A percentile compares a stretch with the other conserved stretches of the same genome.
Evolutionary conservation across 2,797 vertebrate genomes (phyloP).

Genomic region (Catharus ustulatus): DNA sequence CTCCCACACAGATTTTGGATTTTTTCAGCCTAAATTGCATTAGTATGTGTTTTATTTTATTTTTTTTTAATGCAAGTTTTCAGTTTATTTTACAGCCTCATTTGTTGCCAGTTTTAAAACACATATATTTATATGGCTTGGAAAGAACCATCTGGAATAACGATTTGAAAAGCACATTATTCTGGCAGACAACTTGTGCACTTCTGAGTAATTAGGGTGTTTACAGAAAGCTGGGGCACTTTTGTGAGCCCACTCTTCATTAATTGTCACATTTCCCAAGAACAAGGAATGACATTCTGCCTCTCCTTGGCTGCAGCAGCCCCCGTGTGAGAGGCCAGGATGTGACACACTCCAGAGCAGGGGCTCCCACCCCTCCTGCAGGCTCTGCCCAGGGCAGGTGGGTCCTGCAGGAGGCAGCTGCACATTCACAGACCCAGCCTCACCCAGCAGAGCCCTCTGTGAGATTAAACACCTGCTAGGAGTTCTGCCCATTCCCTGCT

Average conservation of each 20-base stretch:
- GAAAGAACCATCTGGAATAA: constrained; percentile 40
- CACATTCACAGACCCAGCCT: neutral
- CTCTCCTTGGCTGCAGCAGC: neutral
- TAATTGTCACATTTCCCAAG: neutral
- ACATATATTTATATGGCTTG: neutral
- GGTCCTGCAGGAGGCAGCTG: neutral
- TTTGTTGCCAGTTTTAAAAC: neutral
- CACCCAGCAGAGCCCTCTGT: neutral
- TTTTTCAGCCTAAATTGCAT: neutral
- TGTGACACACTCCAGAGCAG: rapidly evolving
- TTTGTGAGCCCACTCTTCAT: neutral
- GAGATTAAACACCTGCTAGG: neutral
- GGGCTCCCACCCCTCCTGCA: neutral
- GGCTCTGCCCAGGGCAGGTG: neutral
- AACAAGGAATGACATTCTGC: rapidly evolving
- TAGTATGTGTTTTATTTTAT: neutral
- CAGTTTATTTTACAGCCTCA: neutral
- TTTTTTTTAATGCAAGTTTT: neutral
- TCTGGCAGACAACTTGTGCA: neutral
- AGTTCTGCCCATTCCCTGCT: neutral
- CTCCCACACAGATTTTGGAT: neutral
- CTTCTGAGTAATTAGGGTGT: neutral
- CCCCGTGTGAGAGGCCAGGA: neutral
- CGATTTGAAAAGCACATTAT: neutral
- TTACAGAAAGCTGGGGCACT: neutral